phyloP scores from a whole-genome alignment of 1,140 invertebrate genomes.

The Aphelenchoides besseyi region DNA sequence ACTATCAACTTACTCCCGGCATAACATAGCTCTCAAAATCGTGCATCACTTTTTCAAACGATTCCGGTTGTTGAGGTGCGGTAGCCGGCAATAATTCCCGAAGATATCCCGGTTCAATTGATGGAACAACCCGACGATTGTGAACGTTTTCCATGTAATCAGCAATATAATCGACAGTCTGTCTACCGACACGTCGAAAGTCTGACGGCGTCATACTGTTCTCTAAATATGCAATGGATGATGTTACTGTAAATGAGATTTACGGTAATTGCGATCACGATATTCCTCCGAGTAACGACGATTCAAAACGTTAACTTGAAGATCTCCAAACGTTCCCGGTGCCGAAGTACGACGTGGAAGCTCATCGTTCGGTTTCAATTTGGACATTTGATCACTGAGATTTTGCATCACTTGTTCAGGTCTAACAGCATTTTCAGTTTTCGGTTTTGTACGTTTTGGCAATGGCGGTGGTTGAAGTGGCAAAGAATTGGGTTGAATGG shows the following conservation, averaged over 20 bases:
- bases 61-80: constrained; percentile 80
- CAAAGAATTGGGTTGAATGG: background rate
- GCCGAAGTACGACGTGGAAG: constrained; percentile 1
- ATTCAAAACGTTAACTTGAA: background rate
- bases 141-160: constrained; percentile 83
- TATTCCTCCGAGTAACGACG: constrained; percentile 17
- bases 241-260: background rate
- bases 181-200: constrained; percentile 81
- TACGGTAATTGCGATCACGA: constrained; percentile 19
- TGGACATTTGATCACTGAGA: constrained; percentile 3
- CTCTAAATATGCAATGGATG: constrained; percentile 13
- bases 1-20: constrained; percentile 74
- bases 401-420: background rate
- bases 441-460: background rate
- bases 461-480: background rate
- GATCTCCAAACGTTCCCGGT: background rate
- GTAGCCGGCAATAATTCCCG: constrained; percentile 74
- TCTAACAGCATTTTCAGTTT: background rate
- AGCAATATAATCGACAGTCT: constrained; percentile 97
- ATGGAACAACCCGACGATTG: constrained; percentile 78
- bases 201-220: constrained; percentile 78
- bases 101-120: constrained; percentile 82
- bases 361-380: constrained; percentile 14
- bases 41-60: constrained; percentile 85
- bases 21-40: constrained; percentile 94